Evolutionary conservation across 2,113 vertebrate genomes (phyloP), one percentile per base, ranked within the genome.

Genomic region (Chroicocephalus ridibundus): DNA sequence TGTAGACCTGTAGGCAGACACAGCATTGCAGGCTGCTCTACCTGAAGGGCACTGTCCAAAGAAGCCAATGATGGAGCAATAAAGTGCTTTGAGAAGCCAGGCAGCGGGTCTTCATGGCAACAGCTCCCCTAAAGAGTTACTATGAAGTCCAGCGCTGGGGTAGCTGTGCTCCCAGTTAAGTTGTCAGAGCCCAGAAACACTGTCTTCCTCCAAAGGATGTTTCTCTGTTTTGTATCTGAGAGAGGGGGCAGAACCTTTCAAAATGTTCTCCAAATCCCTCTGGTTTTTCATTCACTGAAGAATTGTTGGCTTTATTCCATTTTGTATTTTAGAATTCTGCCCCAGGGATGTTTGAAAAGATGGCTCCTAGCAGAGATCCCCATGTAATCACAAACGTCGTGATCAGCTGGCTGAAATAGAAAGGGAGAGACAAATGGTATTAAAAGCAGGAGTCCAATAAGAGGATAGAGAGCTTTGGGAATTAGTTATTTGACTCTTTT

Each of bases 401-500:
- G 51, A 69, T 46, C 20, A 1, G 40, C 13, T 3, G 13, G 19
- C 52, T 82, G 36, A 58, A 86, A 77, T 27, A 75, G 91, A 62
- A 81, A 52, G 46, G 88, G 42, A 72, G 24, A 90, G 36, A 78
- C 60, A 93, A 97, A 87, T 83, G 52, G 54, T 75, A 93, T 96
- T 91, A 95, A 86, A 92, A 81, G 77, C 77, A 89, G 58, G 62
- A 90, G 77, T n/a, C 75, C 80, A 57, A 6, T 95, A 97, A 97
- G 95, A 95, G 70, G 95, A 96, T 96, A 82, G 90, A 90, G 79
- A 88, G 95, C 91, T 95, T 83, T 95, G 82, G 88, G 97, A 95
- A 97, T 96, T 96, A 97, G 96, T 93, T 92, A 96, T 87, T 95
- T 93, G 95, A 85, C 88, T 89, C 44, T 87, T 91, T 95, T 87